Evolutionary conservation across 2,113 vertebrate genomes (phyloP), one percentile per base, ranked within the genome.

Genomic region (Zosterops hypoxanthus): DNA sequence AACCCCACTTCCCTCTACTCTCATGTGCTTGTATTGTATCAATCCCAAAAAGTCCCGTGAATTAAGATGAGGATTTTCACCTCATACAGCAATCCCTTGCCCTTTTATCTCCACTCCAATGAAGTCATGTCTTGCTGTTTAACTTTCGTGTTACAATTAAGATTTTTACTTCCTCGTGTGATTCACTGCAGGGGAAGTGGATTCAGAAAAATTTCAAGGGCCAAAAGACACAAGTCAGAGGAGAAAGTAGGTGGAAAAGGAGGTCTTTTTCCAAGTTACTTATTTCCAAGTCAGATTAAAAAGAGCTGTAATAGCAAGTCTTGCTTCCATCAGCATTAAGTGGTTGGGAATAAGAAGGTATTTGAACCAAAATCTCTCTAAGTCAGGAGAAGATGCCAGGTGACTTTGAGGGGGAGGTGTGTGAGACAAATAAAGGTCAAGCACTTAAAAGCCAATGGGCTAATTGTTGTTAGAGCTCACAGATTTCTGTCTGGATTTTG

Each of bases 121-220:
- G 95, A 97, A 97, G 96, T 96, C 79, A 93, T 82, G 91, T 92
- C 95, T 97, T 93, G 92, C 91, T 94, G 93, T 95, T 97, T 95
- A 93, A 94, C 91, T 97, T 97, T 87, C 90, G 61, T 84, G 90
- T 84, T 88, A 41, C 88, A 96, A 81, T 97, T 95, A 96, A 95
- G 96, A 88, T 91, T 97, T 97, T 97, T 87, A 72, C 94, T 98
- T 98, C 92, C 97, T 91, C 66, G 41, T 33, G 34, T 89, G 94
- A 94, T 97, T 97, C 97, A 80, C 95, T 84, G 88, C 78, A 91
- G 85, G 82, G 88, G 96, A 95, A 94, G 81, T 66, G 82, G 90
- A 91, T 73, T 93, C 66, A 73, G 93, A 84, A 96, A 85, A 86
- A 56, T 88, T 97, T 96, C 39, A 41, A 81, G 86, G 88, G 94